Evolutionary conservation across 2,113 vertebrate species (phyloP).

Genomic region (Oxyura jamaicensis): DNA sequence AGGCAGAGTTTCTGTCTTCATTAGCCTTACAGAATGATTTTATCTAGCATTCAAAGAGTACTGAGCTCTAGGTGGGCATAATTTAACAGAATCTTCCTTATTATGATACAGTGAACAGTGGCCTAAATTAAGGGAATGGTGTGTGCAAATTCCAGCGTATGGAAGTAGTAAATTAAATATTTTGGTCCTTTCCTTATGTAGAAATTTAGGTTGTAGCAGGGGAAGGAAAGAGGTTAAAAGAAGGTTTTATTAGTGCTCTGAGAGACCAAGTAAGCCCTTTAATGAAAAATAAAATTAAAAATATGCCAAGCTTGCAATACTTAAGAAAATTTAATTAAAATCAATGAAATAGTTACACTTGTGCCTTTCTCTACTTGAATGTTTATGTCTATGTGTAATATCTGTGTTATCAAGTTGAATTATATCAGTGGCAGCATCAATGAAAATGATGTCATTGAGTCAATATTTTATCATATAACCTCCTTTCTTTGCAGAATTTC

Average conservation of each 20-base stretch:
- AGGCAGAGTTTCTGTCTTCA: slow-evolving; percentile 94
- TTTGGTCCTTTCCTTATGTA: slow-evolving; percentile 59
- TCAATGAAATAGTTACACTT: slow-evolving; percentile 66
- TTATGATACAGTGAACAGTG: slow-evolving; percentile 69
- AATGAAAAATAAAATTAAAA: slow-evolving; percentile 73
- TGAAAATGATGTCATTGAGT: slow-evolving; percentile 54
- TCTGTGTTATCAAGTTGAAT: slow-evolving; percentile 61
- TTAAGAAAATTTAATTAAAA: slow-evolving; percentile 72
- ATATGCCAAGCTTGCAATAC: slow-evolving; percentile 70
- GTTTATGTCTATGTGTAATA: slow-evolving; percentile 59
- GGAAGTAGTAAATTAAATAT: slow-evolving; percentile 55
- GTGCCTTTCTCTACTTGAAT: slow-evolving; percentile 4
- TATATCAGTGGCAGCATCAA: slow-evolving; percentile 38
- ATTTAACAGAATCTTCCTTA: slow-evolving; percentile 74
- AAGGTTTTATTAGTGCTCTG: slow-evolving; percentile 63
- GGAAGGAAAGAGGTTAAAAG: slow-evolving; percentile 20
- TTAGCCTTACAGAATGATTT: slow-evolving; percentile 89
- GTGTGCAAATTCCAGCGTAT: slow-evolving; percentile 52
- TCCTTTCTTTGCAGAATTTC: slow-evolving; percentile 40
- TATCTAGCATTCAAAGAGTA: slow-evolving; percentile 79
- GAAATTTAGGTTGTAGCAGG: slow-evolving; percentile 18
- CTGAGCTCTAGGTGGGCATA: slow-evolving; percentile 72
- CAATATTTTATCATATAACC: slow-evolving; percentile 45
- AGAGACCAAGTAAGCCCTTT: slow-evolving; percentile 54
- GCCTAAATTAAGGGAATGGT: slow-evolving; percentile 67